Evolutionary conservation across 2,113 vertebrate species (phyloP), one percentile per base, ranked within the genome.

Genomic region (Sterrhoptilus dennistouni): DNA sequence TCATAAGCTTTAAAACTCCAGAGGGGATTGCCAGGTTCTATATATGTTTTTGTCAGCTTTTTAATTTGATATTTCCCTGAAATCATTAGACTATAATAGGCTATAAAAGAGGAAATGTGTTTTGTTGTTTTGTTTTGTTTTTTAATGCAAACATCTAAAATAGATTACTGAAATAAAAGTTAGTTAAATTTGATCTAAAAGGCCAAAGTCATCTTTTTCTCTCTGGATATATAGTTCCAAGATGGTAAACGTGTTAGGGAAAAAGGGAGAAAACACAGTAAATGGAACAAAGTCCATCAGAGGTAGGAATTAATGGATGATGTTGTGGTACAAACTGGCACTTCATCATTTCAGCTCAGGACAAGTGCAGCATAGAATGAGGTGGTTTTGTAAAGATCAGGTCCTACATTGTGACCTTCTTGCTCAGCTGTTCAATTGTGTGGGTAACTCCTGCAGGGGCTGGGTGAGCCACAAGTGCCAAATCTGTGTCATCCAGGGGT

Each of bases 31-130:
- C 86, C 72, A 90, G 52, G 35, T 70, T 93, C 89, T 68, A 56
- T 87, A 50, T 59, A 77, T 63, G 90, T 56, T 86, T 95, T 95
- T 94, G 88, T 86, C 68, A 84, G n/a, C 12, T 88, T 92, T 93
- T 83, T 86, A 90, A 95, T 90, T 77, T 77, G 63, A 35, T 95
- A 35, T 93, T 96, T 92, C 75, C 86, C 68, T 81, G 71, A 95
- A 95, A 92, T 88, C 82, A 83, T 94, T 92, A 94, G 45, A 61
- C 33, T 74, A n/a, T 88, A 92, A 90, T 83, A 60, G 54, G 44
- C 64, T 93, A 86, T 92, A 96, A 92, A 86, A 33, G 25, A 77
- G 56, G 44, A 89, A 96, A 76, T n/a, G 70, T 21, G 38, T 10
- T 42, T 54, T 40, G 69, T n/a, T 35, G 31, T 13, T 45, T 52